Percentiles rank a stretch among this genome's conserved stretches.
phyloP scores from a whole-genome alignment of 2,113 vertebrate species.

The Gopherus evgoodei region DNA sequence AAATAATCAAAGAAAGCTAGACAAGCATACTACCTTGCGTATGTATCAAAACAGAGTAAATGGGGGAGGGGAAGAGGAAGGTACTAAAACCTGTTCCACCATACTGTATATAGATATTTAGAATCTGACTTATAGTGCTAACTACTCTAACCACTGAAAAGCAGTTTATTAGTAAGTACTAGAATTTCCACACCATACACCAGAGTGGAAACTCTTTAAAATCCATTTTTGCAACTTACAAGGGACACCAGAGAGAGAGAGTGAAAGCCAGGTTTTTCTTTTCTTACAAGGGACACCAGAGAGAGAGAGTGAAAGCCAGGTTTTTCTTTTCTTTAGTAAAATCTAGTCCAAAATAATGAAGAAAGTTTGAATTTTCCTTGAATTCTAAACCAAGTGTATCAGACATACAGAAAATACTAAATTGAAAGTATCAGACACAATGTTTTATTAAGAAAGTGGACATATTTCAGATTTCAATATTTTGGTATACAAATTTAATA shows the following conservation, averaged over 20 bases:
- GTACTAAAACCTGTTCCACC: slow-evolving; percentile 55
- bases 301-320: neutral
- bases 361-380: neutral
- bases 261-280: neutral
- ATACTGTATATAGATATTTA: neutral
- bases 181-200: neutral
- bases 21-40: neutral
- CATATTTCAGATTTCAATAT: neutral
- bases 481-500: neutral
- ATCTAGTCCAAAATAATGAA: neutral
- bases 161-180: slow-evolving; percentile 19
- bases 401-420: neutral
- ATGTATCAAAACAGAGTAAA: slow-evolving; percentile 7
- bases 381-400: slow-evolving; percentile 22
- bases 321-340: neutral
- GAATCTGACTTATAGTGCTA: slow-evolving; percentile 21
- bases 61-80: neutral
- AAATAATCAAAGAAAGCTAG: neutral
- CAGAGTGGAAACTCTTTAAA: neutral
- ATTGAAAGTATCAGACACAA: neutral
- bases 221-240: neutral
- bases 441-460: neutral
- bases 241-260: neutral
- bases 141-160: slow-evolving; percentile 5
- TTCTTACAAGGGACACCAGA: neutral